phyloP scores from a whole-genome alignment of 2,888 invertebrate genomes.

The Eudemis profundana region DNA sequence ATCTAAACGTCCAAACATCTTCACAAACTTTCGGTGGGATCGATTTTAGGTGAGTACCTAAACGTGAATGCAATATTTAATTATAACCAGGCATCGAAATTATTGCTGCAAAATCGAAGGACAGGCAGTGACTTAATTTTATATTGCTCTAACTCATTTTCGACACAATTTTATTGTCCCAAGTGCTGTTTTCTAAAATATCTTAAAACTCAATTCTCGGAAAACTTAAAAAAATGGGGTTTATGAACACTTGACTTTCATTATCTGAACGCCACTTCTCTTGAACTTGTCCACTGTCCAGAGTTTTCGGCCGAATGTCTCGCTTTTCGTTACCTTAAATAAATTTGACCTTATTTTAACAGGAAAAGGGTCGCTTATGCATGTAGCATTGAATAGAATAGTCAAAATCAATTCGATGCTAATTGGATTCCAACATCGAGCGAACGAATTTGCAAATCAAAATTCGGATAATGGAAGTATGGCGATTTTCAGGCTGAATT shows the following conservation, averaged over 20 bases:
- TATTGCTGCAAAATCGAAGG: too few species aligned
- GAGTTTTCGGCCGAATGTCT: not conserved
- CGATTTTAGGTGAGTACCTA: too few species aligned
- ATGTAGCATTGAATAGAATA: not conserved
- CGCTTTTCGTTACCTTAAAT: not conserved
- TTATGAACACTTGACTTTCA: not conserved
- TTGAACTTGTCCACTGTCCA: not conserved
- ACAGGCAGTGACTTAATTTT: too few species aligned
- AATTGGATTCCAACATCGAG: conserved; percentile 36
- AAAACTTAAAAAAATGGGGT: not conserved
- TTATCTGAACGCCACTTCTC: not conserved
- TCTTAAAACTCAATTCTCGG: too few species aligned
- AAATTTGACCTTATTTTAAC: not conserved
- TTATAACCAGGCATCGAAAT: too few species aligned
- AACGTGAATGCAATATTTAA: too few species aligned
- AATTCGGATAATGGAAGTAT: conserved; percentile 33
- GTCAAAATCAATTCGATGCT: conserved; percentile 39
- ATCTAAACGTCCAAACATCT: too few species aligned
- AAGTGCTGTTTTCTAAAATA: too few species aligned
- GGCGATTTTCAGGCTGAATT: conserved; percentile 14
- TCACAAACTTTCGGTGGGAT: too few species aligned
- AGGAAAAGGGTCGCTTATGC: not conserved
- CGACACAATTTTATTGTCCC: too few species aligned
- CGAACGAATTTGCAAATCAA: conserved; percentile 40
- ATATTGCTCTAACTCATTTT: too few species aligned